These are phyloP conservation scores for Neoascia interrupta DNA, from an alignment of 2,888 invertebrate species.

Conservation along the genomic window DNA sequence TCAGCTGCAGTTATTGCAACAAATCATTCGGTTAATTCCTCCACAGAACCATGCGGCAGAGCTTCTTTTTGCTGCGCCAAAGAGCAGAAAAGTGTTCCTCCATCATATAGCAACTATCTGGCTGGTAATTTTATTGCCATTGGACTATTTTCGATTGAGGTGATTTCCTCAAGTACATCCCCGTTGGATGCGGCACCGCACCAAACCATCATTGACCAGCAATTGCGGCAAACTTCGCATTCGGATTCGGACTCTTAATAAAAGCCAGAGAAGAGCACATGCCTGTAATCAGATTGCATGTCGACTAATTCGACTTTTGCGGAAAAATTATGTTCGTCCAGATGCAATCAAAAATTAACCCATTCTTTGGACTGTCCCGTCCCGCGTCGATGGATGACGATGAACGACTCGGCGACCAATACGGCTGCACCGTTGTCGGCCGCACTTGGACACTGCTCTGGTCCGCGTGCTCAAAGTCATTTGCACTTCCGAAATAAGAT, in stretches of 20 bases:
- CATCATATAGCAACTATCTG: background rate
- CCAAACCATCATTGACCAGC: constrained; percentile 14
- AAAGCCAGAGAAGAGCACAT: constrained; percentile 23
- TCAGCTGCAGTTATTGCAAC: constrained; percentile 66
- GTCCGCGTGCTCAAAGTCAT: constrained; percentile 43
- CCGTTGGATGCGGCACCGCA: background rate
- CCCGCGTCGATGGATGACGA: constrained; percentile 24
- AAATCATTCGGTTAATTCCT: constrained; percentile 51
- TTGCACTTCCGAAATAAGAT: constrained; percentile 68
- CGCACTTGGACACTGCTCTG: too few species aligned
- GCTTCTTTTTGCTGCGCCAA: too few species aligned
- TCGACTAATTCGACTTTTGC: constrained; percentile 73
- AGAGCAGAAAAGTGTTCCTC: constrained; percentile 34
- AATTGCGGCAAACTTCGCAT: background rate
- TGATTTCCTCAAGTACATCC: constrained; percentile 46
- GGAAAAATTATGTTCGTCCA: constrained; percentile 73
- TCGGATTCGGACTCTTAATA: too few species aligned
- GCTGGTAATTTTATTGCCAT: constrained; percentile 62
- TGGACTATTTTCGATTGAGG: constrained; percentile 68
- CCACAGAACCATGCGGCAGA: constrained; percentile 2
- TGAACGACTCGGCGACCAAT: too few species aligned
- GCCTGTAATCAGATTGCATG: constrained; percentile 72
- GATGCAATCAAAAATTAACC: constrained; percentile 72
- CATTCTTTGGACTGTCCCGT: constrained; percentile 66
- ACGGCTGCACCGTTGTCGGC: background rate